Base-by-base conservation (phyloP, 2,113 vertebrate species). In the Chaetura pelagica region DNA sequence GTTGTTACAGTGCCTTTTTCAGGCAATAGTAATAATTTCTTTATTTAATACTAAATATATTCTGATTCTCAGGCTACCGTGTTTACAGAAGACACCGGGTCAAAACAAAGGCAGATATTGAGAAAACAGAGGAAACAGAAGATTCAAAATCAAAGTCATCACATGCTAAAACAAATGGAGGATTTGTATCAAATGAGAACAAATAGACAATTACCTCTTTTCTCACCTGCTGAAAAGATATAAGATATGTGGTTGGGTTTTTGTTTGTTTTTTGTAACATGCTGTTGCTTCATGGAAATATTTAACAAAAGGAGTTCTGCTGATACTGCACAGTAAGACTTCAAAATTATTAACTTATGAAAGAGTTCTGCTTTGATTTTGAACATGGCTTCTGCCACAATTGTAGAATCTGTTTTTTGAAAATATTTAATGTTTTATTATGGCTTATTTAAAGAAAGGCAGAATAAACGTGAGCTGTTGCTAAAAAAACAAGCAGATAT, bases 1-100 rank as follows among this genome's bases (percentile, higher is more conserved):
- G 3, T 17, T 49, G 57, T 6, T 57, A 26, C 10, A 34, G 4
- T 15, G 9, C n/a, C 7, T 74, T 88, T 89, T 90, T 35, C 3
- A 72, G 51, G 27, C 22, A 84, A 17, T 44, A 44, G 29, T 69
- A 78, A 21, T n/a, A 17, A 81, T 82, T 88, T n/a, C 40, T 87
- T 73, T 72, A 66, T 85, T 87, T 97, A 87, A 97, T 59, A 51
- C 16, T 68, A 61, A 80, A 4, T 78, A 13, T 97, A 48, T 85
- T 40, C 83, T 52, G 5, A 92, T 96, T 97, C 32, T 12, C 94
- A 99, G 99, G 30, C 5, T 99, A 99, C 83, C 94, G 97, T 71
- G 0, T 52, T 12, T 98, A 99, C 59, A 99, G 96, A 97, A 98
- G 68, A 67, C 5, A 0, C 2, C 52, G 0, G 5, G 10, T 52